A percentile compares a stretch with the other conserved stretches of the same genome.
These are phyloP conservation scores for Cebidichthys violaceus DNA, from an alignment of 2,113 vertebrate species.

Conservation along the genomic window DNA sequence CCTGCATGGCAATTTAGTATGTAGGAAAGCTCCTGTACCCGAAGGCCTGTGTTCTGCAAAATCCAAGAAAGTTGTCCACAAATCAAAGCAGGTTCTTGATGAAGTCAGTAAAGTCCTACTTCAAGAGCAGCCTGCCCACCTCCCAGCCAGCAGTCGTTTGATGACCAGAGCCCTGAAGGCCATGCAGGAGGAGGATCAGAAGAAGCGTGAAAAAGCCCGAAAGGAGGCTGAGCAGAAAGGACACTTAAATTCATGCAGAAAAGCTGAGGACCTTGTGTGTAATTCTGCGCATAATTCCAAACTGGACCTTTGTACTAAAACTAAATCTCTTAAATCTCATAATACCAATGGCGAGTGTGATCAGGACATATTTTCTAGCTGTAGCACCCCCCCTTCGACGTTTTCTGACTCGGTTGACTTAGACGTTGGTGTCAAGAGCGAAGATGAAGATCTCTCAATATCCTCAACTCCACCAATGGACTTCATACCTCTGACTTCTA, in stretches of 20 bases:
- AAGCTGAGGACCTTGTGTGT: neutral
- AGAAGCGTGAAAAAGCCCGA: constrained; percentile 51
- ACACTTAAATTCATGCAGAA: constrained; percentile 17
- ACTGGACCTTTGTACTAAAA: constrained; percentile 42
- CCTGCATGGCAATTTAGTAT: neutral
- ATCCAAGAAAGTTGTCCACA: constrained; percentile 26
- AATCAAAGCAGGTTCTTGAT: constrained; percentile 58
- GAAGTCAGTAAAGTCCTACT: constrained; percentile 45
- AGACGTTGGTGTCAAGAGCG: constrained; percentile 75
- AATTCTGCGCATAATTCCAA: constrained; percentile 33
- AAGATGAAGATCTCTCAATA: constrained; percentile 77
- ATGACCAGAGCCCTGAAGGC: constrained; percentile 85
- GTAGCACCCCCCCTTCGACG: constrained; percentile 28
- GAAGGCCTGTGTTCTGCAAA: constrained; percentile 27
- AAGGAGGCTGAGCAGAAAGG: constrained; percentile 49
- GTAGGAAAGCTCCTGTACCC: neutral
- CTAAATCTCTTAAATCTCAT: constrained; percentile 37
- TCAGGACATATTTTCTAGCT: constrained; percentile 39
- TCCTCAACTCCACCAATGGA: constrained; percentile 77
- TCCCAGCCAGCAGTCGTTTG: constrained; percentile 83
- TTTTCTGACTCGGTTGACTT: constrained; percentile 49
- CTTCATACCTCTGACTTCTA: constrained; percentile 76
- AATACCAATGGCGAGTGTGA: constrained; percentile 13
- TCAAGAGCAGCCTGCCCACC: constrained; percentile 68
- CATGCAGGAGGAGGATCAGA: constrained; percentile 70